Percentiles rank a stretch among this genome's conserved stretches.
Conservation (phyloP, 2,797 vertebrate species). For the Hozukius guyotensis region DNA sequence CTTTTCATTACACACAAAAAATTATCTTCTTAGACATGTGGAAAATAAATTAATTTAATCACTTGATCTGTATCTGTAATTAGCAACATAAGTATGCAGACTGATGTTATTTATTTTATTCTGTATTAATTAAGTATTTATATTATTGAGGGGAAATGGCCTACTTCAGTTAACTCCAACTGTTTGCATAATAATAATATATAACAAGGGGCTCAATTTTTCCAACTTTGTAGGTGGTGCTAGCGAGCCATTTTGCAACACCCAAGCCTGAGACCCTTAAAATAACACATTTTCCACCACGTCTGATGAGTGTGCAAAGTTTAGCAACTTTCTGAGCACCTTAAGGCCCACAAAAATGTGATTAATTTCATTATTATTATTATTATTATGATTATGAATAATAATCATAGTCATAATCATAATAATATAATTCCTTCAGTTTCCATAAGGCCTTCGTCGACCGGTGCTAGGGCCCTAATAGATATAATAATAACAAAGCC, state of each 20-base stretch:
- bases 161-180: not conserved
- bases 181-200: not conserved
- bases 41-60: not conserved
- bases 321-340: too few species aligned
- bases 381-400: too few species aligned
- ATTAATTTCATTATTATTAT: too few species aligned
- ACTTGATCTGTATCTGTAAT: not conserved
- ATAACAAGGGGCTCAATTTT: not conserved
- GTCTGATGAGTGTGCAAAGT: too few species aligned
- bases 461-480: not conserved
- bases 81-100: not conserved
- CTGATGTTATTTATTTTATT: not conserved
- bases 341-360: too few species aligned
- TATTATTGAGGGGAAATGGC: not conserved
- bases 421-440: too few species aligned
- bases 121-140: not conserved
- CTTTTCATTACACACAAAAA: not conserved
- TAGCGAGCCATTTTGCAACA: too few species aligned
- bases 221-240: too few species aligned
- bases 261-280: too few species aligned
- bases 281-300: too few species aligned
- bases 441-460: too few species aligned
- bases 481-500: not conserved
- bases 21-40: not conserved
- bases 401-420: too few species aligned